Base-by-base conservation (phyloP, 2,113 vertebrate species). In the Scytalopus superciliaris region DNA sequence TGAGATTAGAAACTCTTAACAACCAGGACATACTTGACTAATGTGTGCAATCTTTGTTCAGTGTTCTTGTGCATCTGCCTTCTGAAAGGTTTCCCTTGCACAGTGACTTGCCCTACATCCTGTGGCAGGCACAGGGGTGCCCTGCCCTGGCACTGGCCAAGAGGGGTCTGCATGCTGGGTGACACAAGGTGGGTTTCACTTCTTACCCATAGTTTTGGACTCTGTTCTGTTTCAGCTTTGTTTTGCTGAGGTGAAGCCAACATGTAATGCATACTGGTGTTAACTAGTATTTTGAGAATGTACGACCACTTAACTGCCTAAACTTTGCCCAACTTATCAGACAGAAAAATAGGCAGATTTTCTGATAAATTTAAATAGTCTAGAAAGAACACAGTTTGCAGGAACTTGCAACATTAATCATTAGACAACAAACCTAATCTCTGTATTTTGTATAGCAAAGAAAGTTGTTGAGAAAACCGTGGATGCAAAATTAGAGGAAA, bases 101-200 rank as follows among this genome's bases (percentile, higher is more conserved):
- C 0, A 0, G 25, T 30, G 14, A 14, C 28, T n/a, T 13, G 19
- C 40, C 40, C 31, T 6, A 1, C 0, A 5, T 62, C 30, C 75
- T 33, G 56, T 7, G 22, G 37, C 37, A 24, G 50, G 72, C 39
- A n/a, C 31, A 15, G 25, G 40, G 57, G 30, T 25, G 35, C 14
- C 19, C 14, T 33, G 45, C 8, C 31, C 13, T 52, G 52, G 35
- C 2, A 7, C 27, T 9, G 6, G 30, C 47, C 0, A 5, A 24
- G 47, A 4, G 47, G 3, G 0, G 3, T 7, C 60, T 45, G 15
- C 3, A 14, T 10, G 2, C 9, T 7, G 23, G 27, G n/a, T 27
- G 39, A 53, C 77, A 56, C 0, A 2, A 28, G 37, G 25, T 42
- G 74, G 17, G 28, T 64, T 40, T 77, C 10, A 10, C 31, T 42